These are phyloP conservation scores for Collichthys lucidus DNA, from an alignment of 2,113 vertebrate species.

Conservation along the genomic window DNA sequence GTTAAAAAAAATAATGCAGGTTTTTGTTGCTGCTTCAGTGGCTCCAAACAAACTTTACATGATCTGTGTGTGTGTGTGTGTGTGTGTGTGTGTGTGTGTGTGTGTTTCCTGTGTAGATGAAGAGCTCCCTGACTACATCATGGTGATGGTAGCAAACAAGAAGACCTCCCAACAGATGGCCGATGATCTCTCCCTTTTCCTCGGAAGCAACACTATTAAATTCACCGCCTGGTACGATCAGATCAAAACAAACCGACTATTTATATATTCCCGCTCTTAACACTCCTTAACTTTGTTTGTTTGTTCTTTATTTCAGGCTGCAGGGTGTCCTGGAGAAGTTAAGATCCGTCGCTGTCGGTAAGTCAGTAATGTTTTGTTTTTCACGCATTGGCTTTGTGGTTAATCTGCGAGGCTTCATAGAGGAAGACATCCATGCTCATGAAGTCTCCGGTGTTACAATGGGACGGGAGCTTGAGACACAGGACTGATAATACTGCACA, in stretches of 20 bases:
- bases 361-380: conserved; percentile 47
- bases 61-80: background rate
- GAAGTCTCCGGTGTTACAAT: background rate
- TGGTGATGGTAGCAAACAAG: conserved; percentile 99
- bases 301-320: conserved; percentile 88
- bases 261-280: background rate
- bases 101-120: conserved; percentile 84
- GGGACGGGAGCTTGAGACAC: no score
- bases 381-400: background rate
- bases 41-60: background rate
- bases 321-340: conserved; percentile 97
- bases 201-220: conserved; percentile 96
- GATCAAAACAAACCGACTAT: no score
- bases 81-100: background rate
- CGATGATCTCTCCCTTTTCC: conserved; percentile 96
- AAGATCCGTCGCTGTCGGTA: conserved; percentile 93
- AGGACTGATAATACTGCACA: background rate
- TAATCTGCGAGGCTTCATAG: background rate
- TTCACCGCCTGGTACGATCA: conserved; percentile 91
- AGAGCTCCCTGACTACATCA: conserved; percentile 98
- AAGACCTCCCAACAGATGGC: conserved; percentile 98
- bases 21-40: background rate
- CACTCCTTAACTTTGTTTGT: background rate
- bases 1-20: background rate
- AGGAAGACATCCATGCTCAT: background rate